Conservation (phyloP, 64 coral and sea anemone genomes). For the Cladopsammia gracilis region DNA sequence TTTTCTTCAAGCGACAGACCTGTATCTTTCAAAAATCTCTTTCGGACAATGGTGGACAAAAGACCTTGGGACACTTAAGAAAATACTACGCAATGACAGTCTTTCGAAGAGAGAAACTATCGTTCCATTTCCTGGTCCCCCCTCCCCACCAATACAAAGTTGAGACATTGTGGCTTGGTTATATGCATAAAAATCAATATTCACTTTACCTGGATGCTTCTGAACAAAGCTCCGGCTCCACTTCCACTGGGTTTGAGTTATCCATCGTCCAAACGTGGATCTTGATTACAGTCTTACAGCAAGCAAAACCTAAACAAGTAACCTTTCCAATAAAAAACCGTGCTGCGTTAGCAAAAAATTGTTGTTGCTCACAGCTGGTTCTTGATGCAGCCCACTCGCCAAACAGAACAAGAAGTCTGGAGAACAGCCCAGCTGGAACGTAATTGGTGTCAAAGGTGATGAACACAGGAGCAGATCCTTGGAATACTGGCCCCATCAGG, state of each 20-base stretch:
- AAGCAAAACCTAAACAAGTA: not conserved
- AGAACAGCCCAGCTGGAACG: slow-evolving; percentile 26
- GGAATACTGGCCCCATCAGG: slow-evolving; percentile 1
- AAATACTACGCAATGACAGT: no score
- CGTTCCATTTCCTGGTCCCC: no score
- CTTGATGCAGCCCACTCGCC: slow-evolving; percentile 29
- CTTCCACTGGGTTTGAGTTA: not conserved
- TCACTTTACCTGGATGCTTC: slow-evolving; percentile 8
- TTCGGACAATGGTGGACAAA: no score
- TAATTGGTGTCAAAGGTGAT: slow-evolving; percentile 32
- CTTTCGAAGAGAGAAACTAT: no score
- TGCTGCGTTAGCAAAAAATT: slow-evolving; percentile 12
- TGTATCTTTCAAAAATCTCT: no score
- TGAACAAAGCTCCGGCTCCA: not conserved
- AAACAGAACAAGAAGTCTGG: slow-evolving; percentile 30
- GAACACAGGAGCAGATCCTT: slow-evolving; percentile 1
- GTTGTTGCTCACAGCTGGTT: slow-evolving; percentile 44
- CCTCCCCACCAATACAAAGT: no score
- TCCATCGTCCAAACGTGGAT: slow-evolving; percentile 34
- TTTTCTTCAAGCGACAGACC: no score
- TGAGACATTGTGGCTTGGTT: no score
- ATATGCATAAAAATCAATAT: no score
- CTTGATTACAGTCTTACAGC: slow-evolving; percentile 36
- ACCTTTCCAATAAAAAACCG: slow-evolving; percentile 20
- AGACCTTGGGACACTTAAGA: no score